Evolutionary conservation across 2,888 invertebrate species (phyloP).

Genomic region (Drosophila crucigera): DNA sequence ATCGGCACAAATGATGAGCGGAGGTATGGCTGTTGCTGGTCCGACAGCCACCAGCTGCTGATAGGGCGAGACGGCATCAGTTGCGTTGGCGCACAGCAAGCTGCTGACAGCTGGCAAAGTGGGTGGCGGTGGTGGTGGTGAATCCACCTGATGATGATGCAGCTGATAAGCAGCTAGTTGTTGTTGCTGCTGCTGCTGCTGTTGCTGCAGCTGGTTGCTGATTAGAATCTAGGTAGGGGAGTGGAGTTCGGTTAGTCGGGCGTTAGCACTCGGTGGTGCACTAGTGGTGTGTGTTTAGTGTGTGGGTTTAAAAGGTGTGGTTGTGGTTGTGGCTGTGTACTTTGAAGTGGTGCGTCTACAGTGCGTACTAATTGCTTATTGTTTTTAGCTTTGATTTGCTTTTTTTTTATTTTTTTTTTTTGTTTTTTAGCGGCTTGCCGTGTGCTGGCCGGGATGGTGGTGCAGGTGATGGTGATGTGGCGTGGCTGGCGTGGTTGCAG

Average conservation of each 20-base stretch:
- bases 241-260: constrained; percentile 71
- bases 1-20: constrained; percentile 70
- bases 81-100: constrained; percentile 53
- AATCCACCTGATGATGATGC: constrained; percentile 74
- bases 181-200: constrained; percentile 74
- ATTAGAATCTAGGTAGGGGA: constrained; percentile 81
- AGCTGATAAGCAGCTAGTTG: constrained; percentile 74
- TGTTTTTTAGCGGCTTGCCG: constrained; percentile 52
- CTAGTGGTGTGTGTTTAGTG: constrained; percentile 25
- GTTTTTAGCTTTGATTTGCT: constrained; percentile 29
- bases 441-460: constrained; percentile 85
- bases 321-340: constrained; percentile 10
- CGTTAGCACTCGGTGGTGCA: constrained; percentile 45
- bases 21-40: constrained; percentile 62
- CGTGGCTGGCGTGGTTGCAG: constrained; percentile 49
- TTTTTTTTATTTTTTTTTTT: not conserved
- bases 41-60: constrained; percentile 81
- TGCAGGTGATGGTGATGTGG: constrained; percentile 84
- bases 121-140: constrained; percentile 66
- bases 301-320: constrained; percentile 15
- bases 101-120: constrained; percentile 69
- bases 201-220: constrained; percentile 71
- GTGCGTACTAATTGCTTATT: constrained; percentile 46
- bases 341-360: constrained; percentile 38
- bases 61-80: constrained; percentile 54